A percentile compares a stretch with the other conserved stretches of the same genome.
Evolutionary conservation across 2,113 vertebrate genomes (phyloP).

Genomic region (Alethe castanea): DNA sequence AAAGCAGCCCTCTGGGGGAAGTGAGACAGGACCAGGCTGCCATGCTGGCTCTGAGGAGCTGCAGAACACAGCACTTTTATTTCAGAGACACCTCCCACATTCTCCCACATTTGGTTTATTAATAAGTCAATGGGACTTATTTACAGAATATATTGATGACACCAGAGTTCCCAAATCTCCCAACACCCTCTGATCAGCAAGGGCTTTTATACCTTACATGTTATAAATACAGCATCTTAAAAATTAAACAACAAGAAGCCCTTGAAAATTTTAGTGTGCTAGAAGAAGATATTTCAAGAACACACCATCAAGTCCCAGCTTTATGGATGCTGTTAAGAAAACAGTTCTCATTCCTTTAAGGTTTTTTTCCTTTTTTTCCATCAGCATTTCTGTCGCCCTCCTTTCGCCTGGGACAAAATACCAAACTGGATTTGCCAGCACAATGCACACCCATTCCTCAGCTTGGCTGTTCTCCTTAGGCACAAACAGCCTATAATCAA

Average conservation of each 20-base stretch:
- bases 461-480: not conserved
- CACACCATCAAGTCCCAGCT: not conserved
- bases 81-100: slow-evolving; percentile 14
- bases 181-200: not conserved
- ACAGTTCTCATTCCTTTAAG: not conserved
- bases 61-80: not conserved
- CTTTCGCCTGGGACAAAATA: not conserved
- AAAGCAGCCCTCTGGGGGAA: not conserved
- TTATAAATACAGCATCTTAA: not conserved
- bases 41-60: not conserved
- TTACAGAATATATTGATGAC: not conserved
- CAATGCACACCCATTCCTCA: not conserved
- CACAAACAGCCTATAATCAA: not conserved
- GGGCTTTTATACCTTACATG: not conserved
- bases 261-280: not conserved
- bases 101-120: not conserved
- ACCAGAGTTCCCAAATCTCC: not conserved
- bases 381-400: not conserved
- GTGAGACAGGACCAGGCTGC: not conserved
- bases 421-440: not conserved
- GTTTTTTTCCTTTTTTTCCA: not conserved
- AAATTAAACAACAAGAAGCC: not conserved
- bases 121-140: slow-evolving; percentile 1
- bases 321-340: not conserved
- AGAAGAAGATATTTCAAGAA: not conserved